phyloP scores from a whole-genome alignment of 1,140 invertebrate species.

The Diplogasteroides magnus region DNA sequence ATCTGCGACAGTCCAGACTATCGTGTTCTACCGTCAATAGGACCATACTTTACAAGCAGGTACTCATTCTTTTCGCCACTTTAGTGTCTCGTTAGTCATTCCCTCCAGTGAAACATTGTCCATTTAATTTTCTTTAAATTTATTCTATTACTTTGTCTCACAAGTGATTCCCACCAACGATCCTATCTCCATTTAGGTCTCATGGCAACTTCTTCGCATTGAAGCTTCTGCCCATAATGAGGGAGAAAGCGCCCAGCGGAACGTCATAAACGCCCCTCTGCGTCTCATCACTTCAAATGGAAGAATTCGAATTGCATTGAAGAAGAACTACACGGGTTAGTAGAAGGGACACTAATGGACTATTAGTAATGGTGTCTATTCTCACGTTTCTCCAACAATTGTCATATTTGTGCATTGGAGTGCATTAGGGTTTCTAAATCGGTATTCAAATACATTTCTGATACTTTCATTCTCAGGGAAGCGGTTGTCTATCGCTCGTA shows the following conservation, averaged over 20 bases:
- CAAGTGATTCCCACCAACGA: neutral
- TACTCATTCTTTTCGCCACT: constrained; percentile 69
- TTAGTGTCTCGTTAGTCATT: neutral
- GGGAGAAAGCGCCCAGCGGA: constrained; percentile 66
- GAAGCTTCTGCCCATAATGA: constrained; percentile 41
- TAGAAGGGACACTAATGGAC: constrained; percentile 8
- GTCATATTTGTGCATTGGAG: neutral
- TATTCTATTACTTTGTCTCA: neutral
- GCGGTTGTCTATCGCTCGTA: too few relatives aligned
- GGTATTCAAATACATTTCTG: too few relatives aligned
- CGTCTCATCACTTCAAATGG: constrained; percentile 88
- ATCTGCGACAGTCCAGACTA: constrained; percentile 74
- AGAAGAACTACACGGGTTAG: constrained; percentile 80
- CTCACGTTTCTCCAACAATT: neutral
- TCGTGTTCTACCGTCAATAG: constrained; percentile 81
- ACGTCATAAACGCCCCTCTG: constrained; percentile 70
- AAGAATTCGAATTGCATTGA: constrained; percentile 87
- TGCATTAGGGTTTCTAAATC: too few relatives aligned
- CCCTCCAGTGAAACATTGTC: neutral
- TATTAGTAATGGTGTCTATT: too few relatives aligned
- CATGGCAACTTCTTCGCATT: constrained; percentile 70
- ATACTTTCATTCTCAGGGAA: too few relatives aligned
- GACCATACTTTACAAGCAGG: constrained; percentile 90
- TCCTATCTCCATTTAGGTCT: constrained; percentile 58
- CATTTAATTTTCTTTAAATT: neutral